These are phyloP conservation scores for Drosophila trapezifrons DNA, from an alignment of 1,140 invertebrate species.

Conservation along the genomic window DNA sequence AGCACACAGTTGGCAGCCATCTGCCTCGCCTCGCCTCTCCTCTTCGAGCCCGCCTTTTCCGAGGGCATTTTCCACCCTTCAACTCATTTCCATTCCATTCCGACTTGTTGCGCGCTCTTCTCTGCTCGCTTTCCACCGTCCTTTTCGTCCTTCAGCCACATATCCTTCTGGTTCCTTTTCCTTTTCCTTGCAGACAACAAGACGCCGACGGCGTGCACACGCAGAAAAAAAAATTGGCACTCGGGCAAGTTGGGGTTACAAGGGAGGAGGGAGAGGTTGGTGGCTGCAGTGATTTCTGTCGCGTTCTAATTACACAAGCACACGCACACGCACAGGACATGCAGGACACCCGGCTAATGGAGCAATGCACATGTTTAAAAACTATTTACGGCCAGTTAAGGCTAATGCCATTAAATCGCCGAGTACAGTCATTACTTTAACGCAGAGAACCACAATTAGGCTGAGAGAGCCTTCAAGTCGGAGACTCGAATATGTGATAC, in stretches of 20 bases:
- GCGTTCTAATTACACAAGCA: constrained; percentile 22
- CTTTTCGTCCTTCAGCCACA: constrained; percentile 5
- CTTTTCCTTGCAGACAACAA: constrained; percentile 48
- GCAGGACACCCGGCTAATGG: constrained; percentile 13
- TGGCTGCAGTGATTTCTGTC: constrained; percentile 21
- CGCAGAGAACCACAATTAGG: too few relatives aligned
- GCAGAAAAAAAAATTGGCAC: neutral
- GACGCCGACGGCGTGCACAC: constrained; percentile 40
- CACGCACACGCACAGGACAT: constrained; percentile 1
- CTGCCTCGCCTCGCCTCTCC: constrained; percentile 18
- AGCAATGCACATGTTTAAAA: constrained; percentile 35
- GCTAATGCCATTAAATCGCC: constrained; percentile 33
- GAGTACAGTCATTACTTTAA: neutral
- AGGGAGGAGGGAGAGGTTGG: neutral
- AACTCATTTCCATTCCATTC: constrained; percentile 29
- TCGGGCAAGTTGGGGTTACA: neutral
- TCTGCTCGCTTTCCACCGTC: constrained; percentile 5
- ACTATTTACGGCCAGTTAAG: constrained; percentile 50
- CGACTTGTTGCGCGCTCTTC: constrained; percentile 50
- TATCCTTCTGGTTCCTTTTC: constrained; percentile 19
- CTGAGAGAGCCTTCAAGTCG: neutral
- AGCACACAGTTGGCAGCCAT: constrained; percentile 47
- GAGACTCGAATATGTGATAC: neutral
- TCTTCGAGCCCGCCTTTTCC: neutral
- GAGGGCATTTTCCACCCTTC: neutral